phyloP scores from a whole-genome alignment of 2,113 vertebrate genomes.

The Microtus ochrogaster region DNA sequence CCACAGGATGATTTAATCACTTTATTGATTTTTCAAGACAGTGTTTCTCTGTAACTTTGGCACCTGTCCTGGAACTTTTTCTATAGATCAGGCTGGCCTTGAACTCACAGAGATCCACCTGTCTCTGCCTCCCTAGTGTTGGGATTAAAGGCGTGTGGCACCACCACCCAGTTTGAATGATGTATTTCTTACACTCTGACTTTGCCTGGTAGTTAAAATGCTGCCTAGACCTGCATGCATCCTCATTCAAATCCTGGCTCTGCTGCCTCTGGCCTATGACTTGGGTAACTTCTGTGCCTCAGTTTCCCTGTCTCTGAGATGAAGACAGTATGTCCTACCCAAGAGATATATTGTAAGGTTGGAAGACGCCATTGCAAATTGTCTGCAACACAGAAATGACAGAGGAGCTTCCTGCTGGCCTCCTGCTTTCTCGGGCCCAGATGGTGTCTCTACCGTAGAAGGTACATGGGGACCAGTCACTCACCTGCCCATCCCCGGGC shows the following conservation, averaged over 20 bases:
- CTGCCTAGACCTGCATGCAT: not conserved
- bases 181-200: not conserved
- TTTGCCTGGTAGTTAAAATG: not conserved
- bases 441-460: not conserved
- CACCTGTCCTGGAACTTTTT: no score
- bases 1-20: fast-evolving
- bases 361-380: fast-evolving
- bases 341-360: not conserved
- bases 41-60: no score
- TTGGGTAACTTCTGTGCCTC: not conserved
- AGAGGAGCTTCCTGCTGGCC: not conserved
- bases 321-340: not conserved
- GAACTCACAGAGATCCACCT: no score
- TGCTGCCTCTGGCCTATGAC: not conserved
- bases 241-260: not conserved
- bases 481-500: fast-evolving
- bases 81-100: no score
- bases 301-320: not conserved
- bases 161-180: no score
- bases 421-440: not conserved
- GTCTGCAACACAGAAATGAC: not conserved
- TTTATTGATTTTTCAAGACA: no score
- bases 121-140: no score
- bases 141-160: no score
- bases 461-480: not conserved